Conservation (phyloP, 2,113 vertebrate species). For the Aegypius monachus region DNA sequence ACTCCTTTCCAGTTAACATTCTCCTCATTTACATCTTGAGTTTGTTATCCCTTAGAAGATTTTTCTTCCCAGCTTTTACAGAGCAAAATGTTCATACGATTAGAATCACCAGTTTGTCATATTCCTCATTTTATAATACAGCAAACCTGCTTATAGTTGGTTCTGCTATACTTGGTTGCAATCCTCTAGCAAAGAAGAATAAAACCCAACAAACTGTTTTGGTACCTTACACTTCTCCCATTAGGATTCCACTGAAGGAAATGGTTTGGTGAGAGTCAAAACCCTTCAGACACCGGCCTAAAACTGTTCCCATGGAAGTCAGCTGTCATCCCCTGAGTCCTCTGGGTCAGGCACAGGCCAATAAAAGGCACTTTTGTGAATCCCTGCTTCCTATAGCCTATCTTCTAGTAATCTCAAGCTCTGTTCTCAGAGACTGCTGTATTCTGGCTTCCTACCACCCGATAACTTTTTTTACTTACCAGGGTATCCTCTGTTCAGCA, state of each 20-base stretch:
- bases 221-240: not conserved
- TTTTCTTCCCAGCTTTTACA: not conserved
- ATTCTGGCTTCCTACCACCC: not conserved
- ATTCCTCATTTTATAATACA: not conserved
- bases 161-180: not conserved
- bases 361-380: not conserved
- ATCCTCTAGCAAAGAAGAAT: not conserved
- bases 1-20: not conserved
- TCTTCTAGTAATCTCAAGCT: not conserved
- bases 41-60: not conserved
- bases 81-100: not conserved
- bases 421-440: not conserved
- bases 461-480: not conserved
- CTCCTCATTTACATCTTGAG: not conserved
- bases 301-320: not conserved
- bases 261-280: not conserved
- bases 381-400: not conserved
- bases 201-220: not conserved
- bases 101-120: not conserved
- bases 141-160: not conserved
- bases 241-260: not conserved
- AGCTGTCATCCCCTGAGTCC: not conserved
- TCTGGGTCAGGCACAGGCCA: not conserved
- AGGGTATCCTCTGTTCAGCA: not conserved
- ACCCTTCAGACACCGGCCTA: not conserved